Evolutionary conservation across 2,797 vertebrate species (phyloP).

Genomic region (Enteromius thamalakanensis): DNA sequence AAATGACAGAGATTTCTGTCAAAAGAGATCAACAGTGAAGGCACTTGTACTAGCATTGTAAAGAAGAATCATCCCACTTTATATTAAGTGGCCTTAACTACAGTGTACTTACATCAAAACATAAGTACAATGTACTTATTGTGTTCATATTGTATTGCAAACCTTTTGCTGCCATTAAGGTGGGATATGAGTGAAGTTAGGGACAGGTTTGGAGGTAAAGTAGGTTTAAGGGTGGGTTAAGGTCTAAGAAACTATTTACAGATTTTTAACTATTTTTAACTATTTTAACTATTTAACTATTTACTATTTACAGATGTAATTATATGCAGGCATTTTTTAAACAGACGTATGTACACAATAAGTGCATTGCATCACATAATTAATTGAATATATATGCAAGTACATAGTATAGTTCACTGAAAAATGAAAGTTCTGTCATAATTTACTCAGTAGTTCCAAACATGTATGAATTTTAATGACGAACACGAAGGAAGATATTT

Average conservation of each 20-base stretch:
- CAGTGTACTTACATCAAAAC: background rate
- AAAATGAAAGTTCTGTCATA: too few species aligned
- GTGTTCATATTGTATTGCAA: background rate
- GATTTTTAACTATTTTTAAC: too few species aligned
- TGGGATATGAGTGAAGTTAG: background rate
- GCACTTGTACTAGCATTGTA: background rate
- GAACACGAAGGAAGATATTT: too few species aligned
- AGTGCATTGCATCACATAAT: background rate
- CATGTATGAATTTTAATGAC: too few species aligned
- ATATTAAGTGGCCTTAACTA: background rate
- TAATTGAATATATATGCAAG: background rate
- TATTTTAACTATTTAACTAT: too few species aligned
- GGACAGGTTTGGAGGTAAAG: background rate
- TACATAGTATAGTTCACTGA: background rate
- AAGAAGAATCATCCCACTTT: background rate
- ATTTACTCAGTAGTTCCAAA: too few species aligned
- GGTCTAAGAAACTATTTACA: background rate
- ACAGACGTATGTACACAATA: background rate
- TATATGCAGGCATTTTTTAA: background rate
- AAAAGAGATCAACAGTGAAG: conserved; percentile 24
- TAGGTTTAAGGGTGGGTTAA: background rate
- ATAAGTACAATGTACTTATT: background rate
- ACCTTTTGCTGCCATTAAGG: background rate
- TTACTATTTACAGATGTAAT: background rate
- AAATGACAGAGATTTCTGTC: conserved; percentile 16